These are phyloP conservation scores for Cheumatopsyche charites DNA, from an alignment of 1,140 invertebrate species.

Conservation along the genomic window DNA sequence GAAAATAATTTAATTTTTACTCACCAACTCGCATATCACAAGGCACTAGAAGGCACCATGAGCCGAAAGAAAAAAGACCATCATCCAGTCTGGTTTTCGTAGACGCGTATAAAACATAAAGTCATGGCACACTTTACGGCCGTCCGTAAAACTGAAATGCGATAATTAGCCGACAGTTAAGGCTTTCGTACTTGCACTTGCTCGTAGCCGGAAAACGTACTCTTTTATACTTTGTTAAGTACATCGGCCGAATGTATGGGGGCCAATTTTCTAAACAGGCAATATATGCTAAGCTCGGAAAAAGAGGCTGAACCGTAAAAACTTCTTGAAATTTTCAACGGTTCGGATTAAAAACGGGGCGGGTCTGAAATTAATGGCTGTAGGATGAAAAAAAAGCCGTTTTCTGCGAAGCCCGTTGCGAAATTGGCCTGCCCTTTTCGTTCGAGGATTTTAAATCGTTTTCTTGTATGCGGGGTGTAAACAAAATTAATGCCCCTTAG, in stretches of 20 bases:
- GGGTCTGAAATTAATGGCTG: slow-evolving; percentile 6
- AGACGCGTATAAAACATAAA: background rate
- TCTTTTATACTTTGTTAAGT: slow-evolving; percentile 5
- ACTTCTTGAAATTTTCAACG: slow-evolving; percentile 25
- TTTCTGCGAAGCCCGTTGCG: background rate
- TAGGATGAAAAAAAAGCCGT: background rate
- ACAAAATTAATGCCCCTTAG: no score
- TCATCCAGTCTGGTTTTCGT: background rate
- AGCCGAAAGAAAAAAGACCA: background rate
- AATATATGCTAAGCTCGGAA: slow-evolving; percentile 5
- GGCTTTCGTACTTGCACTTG: slow-evolving; percentile 9
- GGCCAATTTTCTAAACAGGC: slow-evolving; percentile 23
- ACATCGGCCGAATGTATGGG: background rate
- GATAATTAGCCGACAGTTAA: slow-evolving; percentile 31
- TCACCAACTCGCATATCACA: background rate
- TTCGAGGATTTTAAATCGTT: no score
- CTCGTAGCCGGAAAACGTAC: background rate
- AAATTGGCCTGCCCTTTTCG: background rate
- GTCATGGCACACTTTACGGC: slow-evolving; percentile 19
- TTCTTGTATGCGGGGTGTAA: no score
- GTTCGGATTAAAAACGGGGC: slow-evolving; percentile 18
- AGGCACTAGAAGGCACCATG: background rate
- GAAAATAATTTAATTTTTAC: no score
- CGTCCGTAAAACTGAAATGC: slow-evolving; percentile 27
- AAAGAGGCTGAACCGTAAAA: background rate